Evolutionary conservation across 2,113 vertebrate genomes (phyloP), one percentile per base, ranked within the genome.

Genomic region (Strix aluco): DNA sequence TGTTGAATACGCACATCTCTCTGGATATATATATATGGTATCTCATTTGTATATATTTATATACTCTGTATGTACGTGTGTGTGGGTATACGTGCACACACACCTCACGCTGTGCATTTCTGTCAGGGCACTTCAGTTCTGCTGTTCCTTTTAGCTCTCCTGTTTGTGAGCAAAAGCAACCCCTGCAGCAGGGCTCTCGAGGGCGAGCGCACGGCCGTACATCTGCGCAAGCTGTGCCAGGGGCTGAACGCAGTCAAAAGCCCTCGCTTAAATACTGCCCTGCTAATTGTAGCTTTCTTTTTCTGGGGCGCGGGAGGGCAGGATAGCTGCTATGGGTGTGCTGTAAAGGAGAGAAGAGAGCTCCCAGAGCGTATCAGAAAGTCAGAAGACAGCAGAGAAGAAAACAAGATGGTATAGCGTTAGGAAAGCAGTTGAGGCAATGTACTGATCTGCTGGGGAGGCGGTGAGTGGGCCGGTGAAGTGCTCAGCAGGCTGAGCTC

Each of bases 1-100:
- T 88, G 96, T 98, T 97, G 95, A 92, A 98, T 97, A 97, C 98
- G 97, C 97, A 98, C 97, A 98, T 98, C 97, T 98, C 94, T 95
- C 97, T 93, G 96, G 95, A 95, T 97, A 96, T 96, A 97, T 58
- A 88, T 88, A 96, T 97, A 96, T 90, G 91, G 89, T 80, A 73
- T 96, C 92, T 94, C 97, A 93, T 98, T 92, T 98, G 96, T 98
- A 97, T 98, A 97, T 98, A 98, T 96, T 98, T 98, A 96, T 97
- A 96, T 97, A 96, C 97, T 98, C 95, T 92, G 70, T 96, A 91
- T 65, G 96, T 97, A 88, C 9, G 30, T 95, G 93, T 96, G 97
- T 97, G 94, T 94, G 97, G 97, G 88, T 96, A 82, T 95, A 94
- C 32, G n/a, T 86, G 95, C 94, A 63, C 95, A 73, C 97, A 62